These are phyloP conservation scores for Bambusicola thoracicus DNA, from an alignment of 2,113 vertebrate species.

Conservation along the genomic window DNA sequence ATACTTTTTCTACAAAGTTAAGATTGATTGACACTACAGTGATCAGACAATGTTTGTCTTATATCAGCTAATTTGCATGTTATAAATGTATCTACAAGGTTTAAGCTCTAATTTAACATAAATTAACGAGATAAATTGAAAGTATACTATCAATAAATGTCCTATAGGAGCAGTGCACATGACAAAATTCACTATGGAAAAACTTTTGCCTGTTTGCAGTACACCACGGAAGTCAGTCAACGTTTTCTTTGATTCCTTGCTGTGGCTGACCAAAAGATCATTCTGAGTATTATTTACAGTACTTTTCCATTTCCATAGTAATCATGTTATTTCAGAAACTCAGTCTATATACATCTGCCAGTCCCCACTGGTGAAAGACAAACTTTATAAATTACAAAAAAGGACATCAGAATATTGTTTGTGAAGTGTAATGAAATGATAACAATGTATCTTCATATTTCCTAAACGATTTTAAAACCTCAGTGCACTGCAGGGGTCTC, in stretches of 20 bases:
- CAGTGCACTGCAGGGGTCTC: slow-evolving; percentile 51
- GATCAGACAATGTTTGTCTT: not conserved
- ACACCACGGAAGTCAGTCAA: not conserved
- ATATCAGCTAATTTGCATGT: not conserved
- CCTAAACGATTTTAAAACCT: slow-evolving; percentile 61
- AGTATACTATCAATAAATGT: not conserved
- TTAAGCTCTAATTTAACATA: slow-evolving; percentile 27
- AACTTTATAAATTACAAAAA: slow-evolving; percentile 43
- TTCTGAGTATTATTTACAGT: slow-evolving; percentile 40
- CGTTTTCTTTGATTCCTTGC: slow-evolving; percentile 13
- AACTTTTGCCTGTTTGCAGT: not conserved
- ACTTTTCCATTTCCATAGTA: slow-evolving; percentile 36
- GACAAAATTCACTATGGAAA: not conserved
- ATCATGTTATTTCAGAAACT: slow-evolving; percentile 41
- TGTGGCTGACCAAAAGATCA: slow-evolving; percentile 50
- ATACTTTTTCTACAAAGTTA: not conserved
- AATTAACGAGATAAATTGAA: slow-evolving; percentile 8
- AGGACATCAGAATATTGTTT: slow-evolving; percentile 34
- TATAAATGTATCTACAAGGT: not conserved
- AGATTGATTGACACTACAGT: not conserved
- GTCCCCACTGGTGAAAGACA: slow-evolving; percentile 23
- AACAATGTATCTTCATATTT: slow-evolving; percentile 65
- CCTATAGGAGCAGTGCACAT: not conserved
- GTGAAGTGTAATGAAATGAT: slow-evolving; percentile 55
- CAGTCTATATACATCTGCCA: slow-evolving; percentile 26